Percentiles rank a stretch among this genome's conserved stretches.
phyloP scores from a whole-genome alignment of 1,140 invertebrate species.

The Bicyclus anynana region DNA sequence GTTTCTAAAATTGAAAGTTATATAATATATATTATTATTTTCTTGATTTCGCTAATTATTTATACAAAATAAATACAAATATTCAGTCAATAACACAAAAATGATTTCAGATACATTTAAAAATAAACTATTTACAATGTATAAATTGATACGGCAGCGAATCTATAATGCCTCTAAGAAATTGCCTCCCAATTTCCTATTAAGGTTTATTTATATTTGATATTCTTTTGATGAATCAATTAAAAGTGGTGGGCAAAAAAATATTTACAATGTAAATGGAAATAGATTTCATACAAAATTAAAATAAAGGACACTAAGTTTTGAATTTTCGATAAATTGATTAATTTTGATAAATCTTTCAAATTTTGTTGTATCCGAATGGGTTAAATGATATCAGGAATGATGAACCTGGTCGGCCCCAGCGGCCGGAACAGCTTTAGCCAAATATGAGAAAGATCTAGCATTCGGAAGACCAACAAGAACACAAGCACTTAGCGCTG shows the following conservation, averaged over 20 bases:
- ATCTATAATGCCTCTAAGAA: neutral
- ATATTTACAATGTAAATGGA: too few species aligned
- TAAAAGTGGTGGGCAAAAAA: too few species aligned
- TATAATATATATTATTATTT: slow-evolving; percentile 18
- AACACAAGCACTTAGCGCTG: slow-evolving; percentile 82
- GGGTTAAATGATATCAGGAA: neutral
- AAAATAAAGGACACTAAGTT: too few species aligned
- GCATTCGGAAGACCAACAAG: slow-evolving; percentile 79
- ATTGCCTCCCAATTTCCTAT: neutral
- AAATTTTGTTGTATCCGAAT: neutral
- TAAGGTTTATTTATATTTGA: too few species aligned
- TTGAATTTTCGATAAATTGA: neutral
- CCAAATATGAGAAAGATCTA: slow-evolving; percentile 74
- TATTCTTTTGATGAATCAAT: too few species aligned
- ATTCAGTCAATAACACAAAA: slow-evolving; percentile 25
- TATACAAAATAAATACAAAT: slow-evolving; percentile 33
- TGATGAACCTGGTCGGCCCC: slow-evolving; percentile 55
- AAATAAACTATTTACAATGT: slow-evolving; percentile 56
- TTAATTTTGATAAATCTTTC: neutral
- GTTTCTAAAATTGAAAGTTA: slow-evolving; percentile 32
- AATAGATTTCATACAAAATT: too few species aligned
- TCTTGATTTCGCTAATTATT: slow-evolving; percentile 29
- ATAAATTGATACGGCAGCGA: neutral
- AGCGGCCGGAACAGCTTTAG: slow-evolving; percentile 65
- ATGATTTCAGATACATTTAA: slow-evolving; percentile 59